A percentile compares a stretch with the other conserved stretches of the same genome.
These are phyloP conservation scores for Melanocharis versteri DNA, from an alignment of 2,113 vertebrate species.

Conservation along the genomic window DNA sequence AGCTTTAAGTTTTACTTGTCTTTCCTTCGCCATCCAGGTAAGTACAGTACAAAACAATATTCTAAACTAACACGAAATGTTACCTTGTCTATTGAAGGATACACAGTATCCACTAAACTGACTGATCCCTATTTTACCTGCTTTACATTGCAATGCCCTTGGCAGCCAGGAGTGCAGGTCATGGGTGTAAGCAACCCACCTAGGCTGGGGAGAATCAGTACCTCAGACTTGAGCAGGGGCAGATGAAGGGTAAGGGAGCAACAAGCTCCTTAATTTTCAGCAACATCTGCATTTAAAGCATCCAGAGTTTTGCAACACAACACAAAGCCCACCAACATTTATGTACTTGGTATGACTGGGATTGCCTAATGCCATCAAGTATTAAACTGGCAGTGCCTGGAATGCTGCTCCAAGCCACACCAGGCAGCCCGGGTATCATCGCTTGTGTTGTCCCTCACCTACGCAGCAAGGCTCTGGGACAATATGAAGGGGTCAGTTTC, in stretches of 20 bases:
- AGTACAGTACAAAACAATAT: slow-evolving; percentile 96
- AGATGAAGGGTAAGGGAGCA: background rate
- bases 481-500: slow-evolving; percentile 33
- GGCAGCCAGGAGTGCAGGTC: slow-evolving; percentile 75
- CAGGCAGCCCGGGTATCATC: background rate
- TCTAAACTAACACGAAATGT: slow-evolving; percentile 94
- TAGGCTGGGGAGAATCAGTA: slow-evolving; percentile 12
- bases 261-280: slow-evolving; percentile 38
- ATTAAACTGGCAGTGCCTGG: background rate
- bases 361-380: slow-evolving; percentile 49
- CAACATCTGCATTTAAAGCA: slow-evolving; percentile 37
- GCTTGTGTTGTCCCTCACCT: background rate
- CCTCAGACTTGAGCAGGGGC: background rate
- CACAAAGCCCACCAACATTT: slow-evolving; percentile 14
- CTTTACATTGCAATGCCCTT: slow-evolving; percentile 81
- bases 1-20: slow-evolving; percentile 79
- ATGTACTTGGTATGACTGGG: slow-evolving; percentile 42
- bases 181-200: slow-evolving; percentile 4
- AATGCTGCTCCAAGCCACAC: background rate
- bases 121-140: slow-evolving; percentile 92
- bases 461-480: background rate
- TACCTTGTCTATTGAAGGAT: slow-evolving; percentile 96
- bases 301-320: slow-evolving; percentile 22
- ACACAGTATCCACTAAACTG: slow-evolving; percentile 98
- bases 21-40: slow-evolving; percentile 90